phyloP scores from a whole-genome alignment of 92 coral and sea anemone genomes.

The Phymanthus crucifer region DNA sequence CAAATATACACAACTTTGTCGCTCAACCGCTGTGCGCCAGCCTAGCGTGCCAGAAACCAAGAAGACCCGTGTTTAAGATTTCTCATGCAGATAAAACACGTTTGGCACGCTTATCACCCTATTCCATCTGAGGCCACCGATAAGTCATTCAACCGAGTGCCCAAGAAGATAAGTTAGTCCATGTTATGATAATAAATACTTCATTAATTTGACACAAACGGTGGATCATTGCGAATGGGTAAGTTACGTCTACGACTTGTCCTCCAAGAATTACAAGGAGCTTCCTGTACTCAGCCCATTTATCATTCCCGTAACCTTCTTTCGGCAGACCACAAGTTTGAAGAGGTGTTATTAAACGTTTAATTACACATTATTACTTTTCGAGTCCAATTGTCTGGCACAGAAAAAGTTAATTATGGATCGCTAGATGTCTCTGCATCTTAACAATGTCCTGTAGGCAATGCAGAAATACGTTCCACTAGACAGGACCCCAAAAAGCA shows the following conservation, averaged over 20 bases:
- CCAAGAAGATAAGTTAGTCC: slow-evolving; percentile 17
- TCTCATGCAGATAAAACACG: neutral
- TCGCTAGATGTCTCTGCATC: neutral
- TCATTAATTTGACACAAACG: slow-evolving; percentile 38
- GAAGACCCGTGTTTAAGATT: slow-evolving; percentile 23
- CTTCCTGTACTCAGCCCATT: neutral
- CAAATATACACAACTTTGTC: slow-evolving; percentile 8
- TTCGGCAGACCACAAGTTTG: neutral
- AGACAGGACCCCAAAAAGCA: neutral
- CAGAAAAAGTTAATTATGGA: neutral
- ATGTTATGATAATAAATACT: slow-evolving; percentile 46
- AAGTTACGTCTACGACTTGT: slow-evolving; percentile 11
- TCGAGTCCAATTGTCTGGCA: neutral
- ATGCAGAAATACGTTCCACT: neutral
- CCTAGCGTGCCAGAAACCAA: neutral
- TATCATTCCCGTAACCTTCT: neutral
- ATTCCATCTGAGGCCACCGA: slow-evolving; percentile 21
- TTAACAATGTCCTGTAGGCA: too few relatives aligned
- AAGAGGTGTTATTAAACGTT: neutral
- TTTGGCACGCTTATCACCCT: slow-evolving; percentile 29
- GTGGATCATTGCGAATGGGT: slow-evolving; percentile 1
- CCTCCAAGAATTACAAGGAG: neutral
- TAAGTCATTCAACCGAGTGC: slow-evolving; percentile 14
- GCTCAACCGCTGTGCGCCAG: neutral
- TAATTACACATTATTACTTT: neutral